These are phyloP conservation scores for Eulemur coronatus DNA, from an alignment of 2,797 vertebrate species.

Conservation along the genomic window DNA sequence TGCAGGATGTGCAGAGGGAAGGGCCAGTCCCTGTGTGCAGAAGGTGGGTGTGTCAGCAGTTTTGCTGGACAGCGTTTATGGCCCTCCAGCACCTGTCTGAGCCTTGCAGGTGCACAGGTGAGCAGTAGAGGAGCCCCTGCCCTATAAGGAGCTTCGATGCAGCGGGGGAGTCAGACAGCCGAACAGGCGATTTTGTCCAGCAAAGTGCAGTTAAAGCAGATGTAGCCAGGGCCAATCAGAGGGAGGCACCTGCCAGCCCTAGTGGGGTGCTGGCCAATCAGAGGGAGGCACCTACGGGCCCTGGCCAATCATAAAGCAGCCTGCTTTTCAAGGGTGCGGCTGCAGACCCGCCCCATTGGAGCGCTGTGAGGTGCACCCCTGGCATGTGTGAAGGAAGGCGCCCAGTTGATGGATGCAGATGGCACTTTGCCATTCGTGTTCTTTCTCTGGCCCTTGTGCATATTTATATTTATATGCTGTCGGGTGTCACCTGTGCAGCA, in stretches of 20 bases:
- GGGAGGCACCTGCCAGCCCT: not conserved
- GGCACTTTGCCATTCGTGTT: rapidly evolving
- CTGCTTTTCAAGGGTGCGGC: not conserved
- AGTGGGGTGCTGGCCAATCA: not conserved
- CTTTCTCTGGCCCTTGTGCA: not conserved
- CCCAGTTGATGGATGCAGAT: no score
- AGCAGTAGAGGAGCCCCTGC: rapidly evolving
- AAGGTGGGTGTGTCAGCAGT: not conserved
- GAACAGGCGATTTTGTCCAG: not conserved
- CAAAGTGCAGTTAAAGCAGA: no score
- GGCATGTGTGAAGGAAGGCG: rapidly evolving
- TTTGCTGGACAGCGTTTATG: not conserved
- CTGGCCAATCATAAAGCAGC: not conserved
- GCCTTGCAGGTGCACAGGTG: not conserved
- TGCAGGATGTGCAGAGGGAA: rapidly evolving
- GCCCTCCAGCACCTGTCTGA: rapidly evolving
- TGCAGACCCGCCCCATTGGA: not conserved
- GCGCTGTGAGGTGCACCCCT: no score
- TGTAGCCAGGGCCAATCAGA: not conserved
- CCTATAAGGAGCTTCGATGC: not conserved
- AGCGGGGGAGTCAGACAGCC: rapidly evolving
- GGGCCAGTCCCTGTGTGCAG: not conserved
- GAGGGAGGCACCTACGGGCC: not conserved
- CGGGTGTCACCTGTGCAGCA: rapidly evolving
- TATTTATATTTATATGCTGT: not conserved